phyloP scores from a whole-genome alignment of 2,888 invertebrate species.

The Baronia brevicornis region DNA sequence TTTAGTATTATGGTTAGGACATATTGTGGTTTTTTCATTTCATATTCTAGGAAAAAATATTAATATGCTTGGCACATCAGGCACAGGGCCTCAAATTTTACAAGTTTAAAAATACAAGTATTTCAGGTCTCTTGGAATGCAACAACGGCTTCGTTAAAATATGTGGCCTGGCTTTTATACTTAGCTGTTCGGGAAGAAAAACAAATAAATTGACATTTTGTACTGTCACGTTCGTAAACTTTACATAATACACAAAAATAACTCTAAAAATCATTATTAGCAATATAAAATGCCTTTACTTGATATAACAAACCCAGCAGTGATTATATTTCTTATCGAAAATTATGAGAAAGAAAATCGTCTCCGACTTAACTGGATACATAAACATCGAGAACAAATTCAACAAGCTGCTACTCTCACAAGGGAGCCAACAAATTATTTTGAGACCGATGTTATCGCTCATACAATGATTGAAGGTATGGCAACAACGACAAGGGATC shows the following conservation, averaged over 20 bases:
- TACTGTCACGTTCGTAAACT: conserved; percentile 15
- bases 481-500: conserved; percentile 36
- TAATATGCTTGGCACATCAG: too few species aligned
- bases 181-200: conserved; percentile 19
- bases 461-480: conserved; percentile 37
- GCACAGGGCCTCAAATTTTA: too few species aligned
- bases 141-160: conserved; percentile 19
- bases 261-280: conserved; percentile 11
- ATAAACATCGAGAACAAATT: conserved; percentile 31
- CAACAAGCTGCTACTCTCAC: conserved; percentile 36
- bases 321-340: conserved; percentile 40
- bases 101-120: conserved; percentile 17
- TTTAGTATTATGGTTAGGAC: too few species aligned
- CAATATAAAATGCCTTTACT: conserved; percentile 31
- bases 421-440: conserved; percentile 39
- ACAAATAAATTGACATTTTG: conserved; percentile 20
- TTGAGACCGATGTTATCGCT: conserved; percentile 35
- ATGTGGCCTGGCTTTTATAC: conserved; percentile 21
- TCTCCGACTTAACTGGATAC: conserved; percentile 38
- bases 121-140: conserved; percentile 16
- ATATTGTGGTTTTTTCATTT: too few species aligned
- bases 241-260: conserved; percentile 6
- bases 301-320: conserved; percentile 40
- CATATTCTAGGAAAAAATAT: too few species aligned
- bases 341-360: conserved; percentile 41